phyloP scores from a whole-genome alignment of 2,113 vertebrate species.

The Pangasianodon gigas region DNA sequence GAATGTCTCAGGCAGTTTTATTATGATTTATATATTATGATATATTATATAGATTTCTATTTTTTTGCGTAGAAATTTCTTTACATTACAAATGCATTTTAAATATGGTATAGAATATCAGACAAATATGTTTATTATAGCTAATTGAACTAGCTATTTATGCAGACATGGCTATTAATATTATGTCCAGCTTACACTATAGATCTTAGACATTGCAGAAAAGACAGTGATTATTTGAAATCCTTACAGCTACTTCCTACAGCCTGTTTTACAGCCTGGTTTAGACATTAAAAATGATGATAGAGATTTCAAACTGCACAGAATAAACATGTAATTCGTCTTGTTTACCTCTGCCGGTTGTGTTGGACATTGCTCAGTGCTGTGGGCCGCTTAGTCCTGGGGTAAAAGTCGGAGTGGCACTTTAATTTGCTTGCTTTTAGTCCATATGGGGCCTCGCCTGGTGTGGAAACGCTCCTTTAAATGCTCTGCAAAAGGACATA shows the following conservation, averaged over 20 bases:
- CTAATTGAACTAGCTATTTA: not conserved
- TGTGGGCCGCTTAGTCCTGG: conserved; percentile 63
- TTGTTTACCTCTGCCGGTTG: conserved; percentile 77
- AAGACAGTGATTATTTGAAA: not conserved
- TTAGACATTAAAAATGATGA: not conserved
- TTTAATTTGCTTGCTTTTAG: conserved; percentile 64
- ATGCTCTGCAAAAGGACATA: conserved; percentile 67
- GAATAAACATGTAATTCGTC: conserved; percentile 28
- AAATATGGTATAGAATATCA: not conserved
- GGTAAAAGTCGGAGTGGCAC: conserved; percentile 63
- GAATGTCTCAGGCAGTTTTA: not conserved
- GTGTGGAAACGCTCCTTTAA: conserved; percentile 68
- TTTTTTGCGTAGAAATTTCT: not conserved
- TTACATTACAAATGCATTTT: not conserved
- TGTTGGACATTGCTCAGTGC: conserved; percentile 76
- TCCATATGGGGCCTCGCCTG: conserved; percentile 65
- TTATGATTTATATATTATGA: not conserved
- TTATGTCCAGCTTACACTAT: not conserved
- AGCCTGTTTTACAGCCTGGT: not conserved
- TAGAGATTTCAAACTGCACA: not conserved
- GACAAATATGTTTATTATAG: not conserved
- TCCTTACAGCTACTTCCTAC: not conserved
- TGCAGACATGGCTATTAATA: not conserved
- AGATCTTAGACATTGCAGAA: not conserved
- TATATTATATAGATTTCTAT: too few relatives aligned